Evolutionary conservation across 2,888 invertebrate species (phyloP), one percentile per base, ranked within the genome.

Genomic region (Yponomeuta plumbellus): DNA sequence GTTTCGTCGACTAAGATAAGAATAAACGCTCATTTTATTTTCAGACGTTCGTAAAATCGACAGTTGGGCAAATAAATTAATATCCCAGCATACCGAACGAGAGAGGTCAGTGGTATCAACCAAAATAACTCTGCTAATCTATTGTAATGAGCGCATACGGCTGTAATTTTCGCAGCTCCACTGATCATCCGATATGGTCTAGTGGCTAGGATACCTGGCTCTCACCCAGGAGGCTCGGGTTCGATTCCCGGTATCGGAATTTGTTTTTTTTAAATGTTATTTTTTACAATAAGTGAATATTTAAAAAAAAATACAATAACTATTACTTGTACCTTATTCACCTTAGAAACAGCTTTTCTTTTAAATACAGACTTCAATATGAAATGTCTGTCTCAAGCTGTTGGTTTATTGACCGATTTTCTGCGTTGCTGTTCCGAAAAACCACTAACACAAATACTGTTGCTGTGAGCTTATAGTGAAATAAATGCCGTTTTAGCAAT

Each of bases 161-260:
- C n/a, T 52, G 44, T 52, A 17, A 17, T 61, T 17, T 61, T 61
- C 61, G 61, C 17, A 1, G n/a, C 3, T 26, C 1, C 2, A 13
- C 0, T 0, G n/a, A 67, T 5, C 23, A 74, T 86, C 85, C 85
- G 83, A 82, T 88, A 88, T 87, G 85, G 86, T 88, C 87, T 88
- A 88, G 86, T 88, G 87, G 88, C 81, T 87, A 87, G 87, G 86
- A 87, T 86, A 84, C 80, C 82, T 83, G 84, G 83, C 82, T 84
- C 75, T 84, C 83, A 85, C 82, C 83, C 82, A 83, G 82, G 78
- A 84, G 84, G 84, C 84, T 81, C 85, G 85, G 84, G 84, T 85
- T 85, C 84, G 82, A 85, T 84, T 84, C 83, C 84, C 84, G 84
- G 74, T 73, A 74, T 70, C 72, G 75, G 77, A 80, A 81, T 44